Conservation (phyloP, 2,113 vertebrate species). For the Leucoraja erinaceus region DNA sequence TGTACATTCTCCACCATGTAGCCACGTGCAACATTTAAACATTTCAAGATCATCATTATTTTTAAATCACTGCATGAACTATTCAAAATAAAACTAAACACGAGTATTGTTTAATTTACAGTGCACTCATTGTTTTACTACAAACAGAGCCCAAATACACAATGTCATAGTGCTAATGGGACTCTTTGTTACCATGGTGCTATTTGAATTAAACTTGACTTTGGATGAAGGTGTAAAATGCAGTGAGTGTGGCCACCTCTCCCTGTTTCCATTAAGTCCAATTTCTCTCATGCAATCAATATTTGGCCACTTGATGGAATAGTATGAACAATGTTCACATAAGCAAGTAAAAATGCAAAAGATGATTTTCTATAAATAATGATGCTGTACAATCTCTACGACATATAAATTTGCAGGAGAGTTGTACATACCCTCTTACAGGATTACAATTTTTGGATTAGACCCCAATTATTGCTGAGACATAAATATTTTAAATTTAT, state of each 20-base stretch:
- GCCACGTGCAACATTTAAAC: not conserved
- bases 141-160: not conserved
- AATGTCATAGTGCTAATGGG: not conserved
- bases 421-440: not conserved
- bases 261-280: not conserved
- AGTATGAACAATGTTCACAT: not conserved
- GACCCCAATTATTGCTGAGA: not conserved
- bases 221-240: not conserved
- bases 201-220: not conserved
- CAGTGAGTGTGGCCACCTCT: not conserved
- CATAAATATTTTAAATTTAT: constrained; percentile 6
- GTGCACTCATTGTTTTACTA: not conserved
- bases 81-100: not conserved
- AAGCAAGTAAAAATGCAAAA: not conserved
- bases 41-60: not conserved
- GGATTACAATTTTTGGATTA: not conserved
- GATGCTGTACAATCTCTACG: not conserved
- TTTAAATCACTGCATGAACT: not conserved
- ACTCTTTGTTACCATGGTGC: not conserved
- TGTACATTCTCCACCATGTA: not conserved
- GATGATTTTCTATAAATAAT: not conserved
- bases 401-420: not conserved
- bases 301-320: not conserved
- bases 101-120: not conserved
- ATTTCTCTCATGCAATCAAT: not conserved